Base-by-base conservation (phyloP, 2,113 vertebrate species). In the Leucoraja erinaceus region DNA sequence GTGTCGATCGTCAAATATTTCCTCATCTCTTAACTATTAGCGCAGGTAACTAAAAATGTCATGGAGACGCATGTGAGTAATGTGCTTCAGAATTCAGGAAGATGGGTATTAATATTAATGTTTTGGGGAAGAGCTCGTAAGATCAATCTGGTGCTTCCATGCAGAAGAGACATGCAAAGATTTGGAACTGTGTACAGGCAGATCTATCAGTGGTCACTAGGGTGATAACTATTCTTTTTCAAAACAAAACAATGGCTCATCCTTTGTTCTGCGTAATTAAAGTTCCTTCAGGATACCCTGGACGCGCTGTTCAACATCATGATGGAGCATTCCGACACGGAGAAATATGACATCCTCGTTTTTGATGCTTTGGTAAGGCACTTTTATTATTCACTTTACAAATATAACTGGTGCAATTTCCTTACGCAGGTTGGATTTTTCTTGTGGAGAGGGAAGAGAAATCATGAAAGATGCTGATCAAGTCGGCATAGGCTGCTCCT, bases 231-330 rank as follows among this genome's bases (percentile, higher is more conserved):
- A 33, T 72, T 25, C 20, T 72, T 12, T 54, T 4, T 70, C 7
- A 72, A 91, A 91, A 72, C 28, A 91, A 90, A 54, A 47, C 3
- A 72, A 72, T 74, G 68, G 22, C 68, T 54, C 68, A 74, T 38
- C 66, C 25, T 12, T 74, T 5, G 5, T 33, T 54, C 2, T 84
- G 54, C 16, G 10, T 31, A 28, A 93, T 0, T 93, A 1, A 70
- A 99, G 98, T 99, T 99, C 95, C 97, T 99, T 70, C 98, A 99
- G 94, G 98, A 99, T 93, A 99, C 98, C 0, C 95, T 99, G 94
- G 98, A 99, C 18, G 98, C 98, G 59, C 95, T 99, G 93, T 99
- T 99, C 96, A 99, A 98, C 95, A 99, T 99, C 95, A 99, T 99
- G 98, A 99, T 99, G 98, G 98, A 99, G 28, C 97, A 99, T 94